Conservation (phyloP, 2,888 invertebrate genomes). For the Lasioglossum lativentre region DNA sequence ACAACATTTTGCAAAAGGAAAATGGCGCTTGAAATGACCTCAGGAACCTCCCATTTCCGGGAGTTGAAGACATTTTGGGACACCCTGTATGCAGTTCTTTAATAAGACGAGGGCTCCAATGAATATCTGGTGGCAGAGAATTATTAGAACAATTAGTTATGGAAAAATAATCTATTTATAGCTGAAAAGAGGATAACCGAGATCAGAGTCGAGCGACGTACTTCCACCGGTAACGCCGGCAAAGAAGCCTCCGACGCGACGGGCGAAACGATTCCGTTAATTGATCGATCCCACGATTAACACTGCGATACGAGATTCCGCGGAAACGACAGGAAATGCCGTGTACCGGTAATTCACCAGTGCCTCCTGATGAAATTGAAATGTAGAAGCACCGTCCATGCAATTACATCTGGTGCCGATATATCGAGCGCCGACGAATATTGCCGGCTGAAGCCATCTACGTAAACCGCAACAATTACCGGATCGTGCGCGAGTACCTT, state of each 20-base stretch:
- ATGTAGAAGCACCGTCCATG: constrained; percentile 65
- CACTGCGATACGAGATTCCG: constrained; percentile 53
- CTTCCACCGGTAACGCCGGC: background rate
- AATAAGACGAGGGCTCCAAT: too few relatives aligned
- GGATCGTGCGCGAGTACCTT: constrained; percentile 56
- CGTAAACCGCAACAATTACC: constrained; percentile 66
- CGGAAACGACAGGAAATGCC: constrained; percentile 43
- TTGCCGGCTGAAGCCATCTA: constrained; percentile 60
- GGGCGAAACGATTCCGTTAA: constrained; percentile 48
- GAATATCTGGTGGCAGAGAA: too few relatives aligned
- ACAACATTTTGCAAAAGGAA: too few relatives aligned
- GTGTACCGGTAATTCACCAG: constrained; percentile 60
- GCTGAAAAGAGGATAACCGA: background rate
- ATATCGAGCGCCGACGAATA: constrained; percentile 65
- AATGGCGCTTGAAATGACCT: too few relatives aligned
- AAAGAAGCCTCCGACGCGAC: constrained; percentile 8
- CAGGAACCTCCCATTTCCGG: too few relatives aligned
- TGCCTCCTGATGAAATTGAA: constrained; percentile 65
- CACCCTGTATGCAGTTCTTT: too few relatives aligned
- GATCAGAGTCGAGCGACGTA: background rate
- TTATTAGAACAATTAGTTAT: too few relatives aligned
- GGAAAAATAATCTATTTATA: too few relatives aligned
- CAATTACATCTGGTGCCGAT: constrained; percentile 68
- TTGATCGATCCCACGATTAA: constrained; percentile 57
- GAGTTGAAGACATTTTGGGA: too few relatives aligned